Conservation (phyloP, 2,888 invertebrate species). For the Hymenopus coronatus region DNA sequence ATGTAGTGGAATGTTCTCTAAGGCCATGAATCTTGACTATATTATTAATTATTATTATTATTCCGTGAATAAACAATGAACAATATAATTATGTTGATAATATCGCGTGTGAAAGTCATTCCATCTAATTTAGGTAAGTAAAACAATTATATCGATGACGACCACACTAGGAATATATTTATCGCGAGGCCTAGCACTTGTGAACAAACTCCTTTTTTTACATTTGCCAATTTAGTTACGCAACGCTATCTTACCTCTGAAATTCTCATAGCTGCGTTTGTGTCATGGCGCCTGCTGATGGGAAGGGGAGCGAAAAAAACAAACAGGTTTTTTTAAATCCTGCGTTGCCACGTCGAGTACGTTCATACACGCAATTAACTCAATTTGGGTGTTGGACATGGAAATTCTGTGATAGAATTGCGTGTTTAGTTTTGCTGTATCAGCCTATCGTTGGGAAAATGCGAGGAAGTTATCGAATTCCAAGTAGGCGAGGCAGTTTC, state of each 20-base stretch:
- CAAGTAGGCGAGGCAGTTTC: constrained; percentile 7
- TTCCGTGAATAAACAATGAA: too few relatives aligned
- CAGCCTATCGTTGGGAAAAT: background rate
- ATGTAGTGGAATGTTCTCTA: too few relatives aligned
- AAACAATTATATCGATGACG: background rate
- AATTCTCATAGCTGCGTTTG: background rate
- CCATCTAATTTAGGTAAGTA: background rate
- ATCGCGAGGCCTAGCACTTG: too few relatives aligned
- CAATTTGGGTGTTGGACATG: background rate
- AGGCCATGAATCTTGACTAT: too few relatives aligned
- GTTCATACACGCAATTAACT: background rate
- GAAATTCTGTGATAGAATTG: background rate
- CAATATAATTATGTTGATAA: too few relatives aligned
- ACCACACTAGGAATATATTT: background rate
- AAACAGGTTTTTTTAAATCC: constrained; percentile 31
- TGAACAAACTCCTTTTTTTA: background rate
- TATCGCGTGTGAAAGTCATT: too few relatives aligned
- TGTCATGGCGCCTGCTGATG: background rate
- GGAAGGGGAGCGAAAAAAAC: constrained; percentile 14
- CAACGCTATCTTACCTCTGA: background rate
- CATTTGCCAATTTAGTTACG: background rate
- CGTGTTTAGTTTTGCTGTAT: background rate
- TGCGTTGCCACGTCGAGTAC: constrained; percentile 23
- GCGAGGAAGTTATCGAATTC: background rate
- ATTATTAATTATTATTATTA: too few relatives aligned